Evolutionary conservation across 2,797 vertebrate species (phyloP), one percentile per base, ranked within the genome.

Genomic region (Chelonia mydas): DNA sequence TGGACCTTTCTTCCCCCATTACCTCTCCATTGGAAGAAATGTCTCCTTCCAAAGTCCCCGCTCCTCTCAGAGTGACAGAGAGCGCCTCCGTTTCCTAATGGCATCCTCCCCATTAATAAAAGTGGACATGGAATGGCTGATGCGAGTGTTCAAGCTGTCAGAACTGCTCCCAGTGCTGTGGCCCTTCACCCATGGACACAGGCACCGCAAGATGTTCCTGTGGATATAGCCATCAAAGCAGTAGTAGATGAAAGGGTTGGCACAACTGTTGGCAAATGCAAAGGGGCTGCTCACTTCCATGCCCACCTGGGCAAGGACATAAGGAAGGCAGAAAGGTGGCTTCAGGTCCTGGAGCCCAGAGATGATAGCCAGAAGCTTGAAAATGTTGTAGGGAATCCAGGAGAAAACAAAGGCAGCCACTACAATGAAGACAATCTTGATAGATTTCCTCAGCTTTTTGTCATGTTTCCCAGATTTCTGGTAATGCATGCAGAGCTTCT

Each of bases 241-340:
- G 17, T 97, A 98, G 90, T 98, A 98, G 92, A 98, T 98, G 57
- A 98, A 94, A 65, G 98, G 98, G 87, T 98, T 98, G 93, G 97
- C 89, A 59, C 98, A 98, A 94, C 98, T 98, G 51, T 98, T 98
- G 91, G 98, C 97, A 92, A 98, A 98, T 37, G 98, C 98, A 41
- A 98, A 95, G n/a, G 98, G 97, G 27, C 97, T 97, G 82, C 97
- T 97, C 95, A 98, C 96, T 88, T 97, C 81, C 72, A 98, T 97
- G 59, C 98, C 98, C 57, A 93, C 23, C 59, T 94, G 91, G 45
- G 93, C 96, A 84, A 97, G 54, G 1, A 0, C 78, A n/a, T 78
- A 4, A 51, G 88, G 74, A 83, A 41, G 61, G 68, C 92, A 94
- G 87, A 96, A 96, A 0, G 91, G 27, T 78, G 89, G 41, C 16